phyloP scores from a whole-genome alignment of 2,797 vertebrate genomes.

The Melanotaenia maccullochi region DNA sequence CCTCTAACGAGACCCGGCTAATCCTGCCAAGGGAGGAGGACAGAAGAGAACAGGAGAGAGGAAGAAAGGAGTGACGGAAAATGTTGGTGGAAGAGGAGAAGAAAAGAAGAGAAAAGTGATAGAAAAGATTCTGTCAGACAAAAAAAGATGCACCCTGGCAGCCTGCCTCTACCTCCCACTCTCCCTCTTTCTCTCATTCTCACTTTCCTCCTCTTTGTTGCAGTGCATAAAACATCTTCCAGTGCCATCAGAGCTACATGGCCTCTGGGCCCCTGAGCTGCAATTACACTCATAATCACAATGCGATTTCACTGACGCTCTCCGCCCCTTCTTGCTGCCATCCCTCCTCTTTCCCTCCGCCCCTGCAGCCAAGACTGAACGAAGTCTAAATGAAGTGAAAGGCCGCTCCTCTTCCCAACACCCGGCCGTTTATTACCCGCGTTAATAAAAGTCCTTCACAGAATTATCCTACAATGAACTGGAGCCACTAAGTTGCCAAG shows the following conservation, averaged over 20 bases:
- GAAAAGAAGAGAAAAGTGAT: slow-evolving; percentile 34
- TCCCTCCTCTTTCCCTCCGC: slow-evolving; percentile 69
- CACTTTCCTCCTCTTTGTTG: slow-evolving; percentile 61
- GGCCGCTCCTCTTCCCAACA: slow-evolving; percentile 83
- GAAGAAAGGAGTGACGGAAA: slow-evolving; percentile 40
- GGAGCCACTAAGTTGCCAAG: slow-evolving; percentile 56
- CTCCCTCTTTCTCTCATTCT: slow-evolving; percentile 51
- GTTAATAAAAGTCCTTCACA: slow-evolving; percentile 85
- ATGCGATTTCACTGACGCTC: slow-evolving; percentile 89
- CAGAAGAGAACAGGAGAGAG: slow-evolving; percentile 72
- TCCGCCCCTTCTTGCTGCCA: slow-evolving; percentile 82
- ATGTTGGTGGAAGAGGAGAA: slow-evolving; percentile 24
- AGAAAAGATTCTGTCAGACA: slow-evolving; percentile 37
- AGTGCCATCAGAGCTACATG: slow-evolving; percentile 88
- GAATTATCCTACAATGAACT: slow-evolving; percentile 73
- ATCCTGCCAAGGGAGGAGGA: slow-evolving; percentile 93
- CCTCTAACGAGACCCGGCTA: slow-evolving; percentile 96
- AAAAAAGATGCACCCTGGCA: slow-evolving; percentile 56
- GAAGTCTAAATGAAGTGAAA: slow-evolving; percentile 94
- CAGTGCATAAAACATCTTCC: slow-evolving; percentile 88
- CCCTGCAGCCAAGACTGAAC: slow-evolving; percentile 81
- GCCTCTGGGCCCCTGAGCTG: slow-evolving; percentile 91
- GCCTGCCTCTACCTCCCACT: slow-evolving; percentile 64
- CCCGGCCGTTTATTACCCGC: slow-evolving; percentile 87
- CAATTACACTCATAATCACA: slow-evolving; percentile 94